Base-by-base conservation (phyloP, 2,888 invertebrate species). In the Taphrorychus bicolor region DNA sequence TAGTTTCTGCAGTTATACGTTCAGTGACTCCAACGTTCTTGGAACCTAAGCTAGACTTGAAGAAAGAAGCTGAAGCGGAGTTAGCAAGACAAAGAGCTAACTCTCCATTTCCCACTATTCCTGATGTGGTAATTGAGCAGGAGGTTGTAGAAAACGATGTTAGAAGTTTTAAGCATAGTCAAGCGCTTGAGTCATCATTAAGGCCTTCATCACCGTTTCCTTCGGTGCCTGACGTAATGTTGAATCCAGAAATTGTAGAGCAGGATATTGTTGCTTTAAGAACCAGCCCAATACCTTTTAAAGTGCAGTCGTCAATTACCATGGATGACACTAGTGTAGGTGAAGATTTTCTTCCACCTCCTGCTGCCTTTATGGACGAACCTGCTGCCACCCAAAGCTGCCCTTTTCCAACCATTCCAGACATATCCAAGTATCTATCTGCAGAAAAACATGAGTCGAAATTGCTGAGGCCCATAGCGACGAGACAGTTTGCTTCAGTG, bases 161-260 rank as follows among this genome's bases (percentile, higher is more conserved):
- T 24, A 63, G 71, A 16, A 68, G 71, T 24, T 75, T 76, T 67
- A 71, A 73, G 61, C 11, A 70, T 16, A 64, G 73, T 4, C 19
- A 73, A 69, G 18, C 57, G 9, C 19, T 76, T 7, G 65, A 71
- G 40, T 75, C 76, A 3, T 48, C 69, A 40, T 5, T 74, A 17
- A 69, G 76, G 60, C 70, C 76, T 16, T 49, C 70, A 5, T 79
- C 80, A 0, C 79, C 80, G 11, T 81, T 81, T 72, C 81, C 81
- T 5, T 70, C 51, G 11, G 80, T 82, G 53, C 76, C 78, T 7
- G 78, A 82, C 70, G 72, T 81, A 24, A 75, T 70, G 5, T 59
- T 76, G 53, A 77, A 78, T 57, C 78, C 79, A 11, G 80, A 81
- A 66, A 66, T 80, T 1, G 63, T 80, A 2, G 80, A 80, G 66